These are phyloP conservation scores for Limnodromus scolopaceus DNA, from an alignment of 2,797 vertebrate species.

Conservation along the genomic window DNA sequence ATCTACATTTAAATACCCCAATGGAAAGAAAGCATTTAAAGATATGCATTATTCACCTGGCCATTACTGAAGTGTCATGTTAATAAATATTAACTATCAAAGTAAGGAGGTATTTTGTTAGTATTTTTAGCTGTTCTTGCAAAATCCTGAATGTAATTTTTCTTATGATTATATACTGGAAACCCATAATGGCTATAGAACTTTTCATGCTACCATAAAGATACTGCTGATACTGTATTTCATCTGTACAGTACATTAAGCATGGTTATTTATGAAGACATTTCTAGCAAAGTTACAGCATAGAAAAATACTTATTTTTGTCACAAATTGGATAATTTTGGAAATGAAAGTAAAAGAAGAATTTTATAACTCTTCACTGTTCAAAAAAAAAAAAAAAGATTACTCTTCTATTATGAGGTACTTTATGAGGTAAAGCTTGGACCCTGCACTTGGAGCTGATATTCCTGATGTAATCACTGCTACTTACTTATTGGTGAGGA, in stretches of 20 bases:
- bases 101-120: neutral
- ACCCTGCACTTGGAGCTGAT: neutral
- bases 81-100: slow-evolving; percentile 29
- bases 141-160: slow-evolving; percentile 5
- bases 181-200: neutral
- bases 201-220: neutral
- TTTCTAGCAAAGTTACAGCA: neutral
- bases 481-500: neutral
- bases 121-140: neutral
- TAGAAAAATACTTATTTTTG: neutral
- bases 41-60: neutral
- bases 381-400: neutral
- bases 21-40: slow-evolving; percentile 15
- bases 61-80: neutral
- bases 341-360: neutral
- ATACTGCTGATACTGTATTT: neutral
- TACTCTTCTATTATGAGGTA: neutral
- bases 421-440: neutral
- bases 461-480: neutral
- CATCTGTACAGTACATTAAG: neutral
- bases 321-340: neutral
- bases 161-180: neutral
- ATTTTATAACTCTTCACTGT: neutral
- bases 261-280: neutral
- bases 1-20: neutral